Percentiles rank a stretch among this genome's conserved stretches.
phyloP scores from a whole-genome alignment of 2,113 vertebrate species.

The Pluvianellus socialis region DNA sequence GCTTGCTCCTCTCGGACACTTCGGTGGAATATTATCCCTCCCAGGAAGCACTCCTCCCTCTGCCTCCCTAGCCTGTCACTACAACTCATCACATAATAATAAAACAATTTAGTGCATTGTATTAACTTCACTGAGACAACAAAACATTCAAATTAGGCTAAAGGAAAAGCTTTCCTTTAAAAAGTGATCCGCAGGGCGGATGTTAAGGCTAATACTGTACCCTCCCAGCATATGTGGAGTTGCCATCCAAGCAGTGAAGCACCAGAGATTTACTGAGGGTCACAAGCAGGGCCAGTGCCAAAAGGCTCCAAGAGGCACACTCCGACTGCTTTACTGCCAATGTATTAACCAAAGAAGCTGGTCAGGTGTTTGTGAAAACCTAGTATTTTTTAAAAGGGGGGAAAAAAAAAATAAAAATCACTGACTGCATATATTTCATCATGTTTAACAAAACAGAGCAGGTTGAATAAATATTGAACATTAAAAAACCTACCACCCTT shows the following conservation, averaged over 20 bases:
- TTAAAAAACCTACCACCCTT: background rate
- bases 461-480: conserved; percentile 61
- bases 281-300: background rate
- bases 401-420: background rate
- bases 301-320: background rate
- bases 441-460: conserved; percentile 44
- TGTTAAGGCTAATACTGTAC: background rate
- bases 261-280: background rate
- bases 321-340: background rate
- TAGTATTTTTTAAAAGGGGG: background rate
- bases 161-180: background rate
- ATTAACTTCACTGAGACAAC: background rate
- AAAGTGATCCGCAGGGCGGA: background rate
- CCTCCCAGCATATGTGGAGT: background rate
- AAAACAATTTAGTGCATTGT: background rate
- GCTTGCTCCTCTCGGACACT: background rate
- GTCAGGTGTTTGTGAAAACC: background rate
- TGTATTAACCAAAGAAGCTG: background rate
- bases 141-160: background rate
- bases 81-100: background rate
- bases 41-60: background rate
- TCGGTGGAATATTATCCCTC: background rate
- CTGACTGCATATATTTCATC: background rate
- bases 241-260: background rate
- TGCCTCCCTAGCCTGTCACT: background rate